Evolutionary conservation across 2,888 invertebrate genomes (phyloP).

Genomic region (Heliconius ismenius): DNA sequence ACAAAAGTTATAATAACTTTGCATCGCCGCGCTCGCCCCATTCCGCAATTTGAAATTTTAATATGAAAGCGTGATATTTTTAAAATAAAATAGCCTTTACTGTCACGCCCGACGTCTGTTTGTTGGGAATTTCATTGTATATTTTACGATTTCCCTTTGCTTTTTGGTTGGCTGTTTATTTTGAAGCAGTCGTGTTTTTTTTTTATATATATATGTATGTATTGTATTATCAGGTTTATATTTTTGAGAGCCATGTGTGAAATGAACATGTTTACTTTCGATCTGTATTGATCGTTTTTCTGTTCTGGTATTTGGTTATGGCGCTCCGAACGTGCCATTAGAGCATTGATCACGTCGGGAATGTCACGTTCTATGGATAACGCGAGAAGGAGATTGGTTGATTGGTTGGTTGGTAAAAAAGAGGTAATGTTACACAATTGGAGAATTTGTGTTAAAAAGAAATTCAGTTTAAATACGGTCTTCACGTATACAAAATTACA

Average conservation of each 20-base stretch:
- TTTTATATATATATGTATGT: neutral
- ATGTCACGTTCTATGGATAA: too few species aligned
- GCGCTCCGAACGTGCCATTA: too few species aligned
- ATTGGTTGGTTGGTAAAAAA: too few species aligned
- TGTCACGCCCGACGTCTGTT: slow-evolving; percentile 31
- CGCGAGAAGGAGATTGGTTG: too few species aligned
- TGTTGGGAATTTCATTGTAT: slow-evolving; percentile 33
- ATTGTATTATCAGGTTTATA: slow-evolving; percentile 18
- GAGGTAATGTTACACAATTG: too few species aligned
- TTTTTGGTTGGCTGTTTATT: slow-evolving; percentile 20
- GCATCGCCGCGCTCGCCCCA: slow-evolving; percentile 13
- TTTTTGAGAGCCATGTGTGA: neutral
- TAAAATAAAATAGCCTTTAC: slow-evolving; percentile 32
- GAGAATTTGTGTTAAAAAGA: too few species aligned
- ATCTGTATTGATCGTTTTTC: too few species aligned
- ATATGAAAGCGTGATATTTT: slow-evolving; percentile 33
- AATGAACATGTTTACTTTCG: neutral
- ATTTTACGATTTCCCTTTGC: slow-evolving; percentile 30
- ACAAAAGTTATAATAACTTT: slow-evolving; percentile 27
- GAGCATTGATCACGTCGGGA: too few species aligned
- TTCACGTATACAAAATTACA: too few species aligned
- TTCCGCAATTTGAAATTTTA: slow-evolving; percentile 34
- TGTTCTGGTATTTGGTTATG: too few species aligned
- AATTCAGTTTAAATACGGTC: too few species aligned
- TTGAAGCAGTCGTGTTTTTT: slow-evolving; percentile 20